A percentile compares a stretch with the other conserved stretches of the same genome.
Conservation (phyloP, 2,797 vertebrate species). For the Mormyrops boulengeri region DNA sequence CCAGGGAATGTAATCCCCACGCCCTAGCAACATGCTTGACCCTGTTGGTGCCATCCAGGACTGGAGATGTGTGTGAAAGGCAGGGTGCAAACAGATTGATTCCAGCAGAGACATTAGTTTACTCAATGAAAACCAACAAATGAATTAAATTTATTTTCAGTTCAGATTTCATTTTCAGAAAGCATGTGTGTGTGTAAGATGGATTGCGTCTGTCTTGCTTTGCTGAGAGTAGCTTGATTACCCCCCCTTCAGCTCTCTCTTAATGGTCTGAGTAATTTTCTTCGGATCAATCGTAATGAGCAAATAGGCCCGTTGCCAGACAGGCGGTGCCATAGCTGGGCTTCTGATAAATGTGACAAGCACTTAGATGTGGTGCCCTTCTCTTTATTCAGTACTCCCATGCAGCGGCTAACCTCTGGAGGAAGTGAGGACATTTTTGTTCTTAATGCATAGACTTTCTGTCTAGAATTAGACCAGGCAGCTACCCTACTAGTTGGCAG, state of each 20-base stretch:
- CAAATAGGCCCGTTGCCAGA: background rate
- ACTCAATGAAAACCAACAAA: background rate
- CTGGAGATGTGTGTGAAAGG: background rate
- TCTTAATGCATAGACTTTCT: background rate
- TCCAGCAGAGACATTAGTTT: background rate
- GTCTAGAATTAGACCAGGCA: background rate
- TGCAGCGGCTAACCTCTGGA: background rate
- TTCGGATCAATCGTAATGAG: background rate
- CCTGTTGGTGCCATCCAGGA: background rate
- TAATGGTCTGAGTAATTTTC: background rate
- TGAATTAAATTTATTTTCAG: background rate
- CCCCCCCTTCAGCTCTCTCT: background rate
- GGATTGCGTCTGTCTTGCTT: background rate
- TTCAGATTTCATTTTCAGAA: background rate
- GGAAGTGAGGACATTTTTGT: background rate
- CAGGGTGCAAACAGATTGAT: background rate
- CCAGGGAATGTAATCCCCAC: background rate
- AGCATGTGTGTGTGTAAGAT: background rate
- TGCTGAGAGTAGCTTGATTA: background rate
- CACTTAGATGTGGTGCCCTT: background rate
- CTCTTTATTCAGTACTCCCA: background rate
- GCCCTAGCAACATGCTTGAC: background rate
- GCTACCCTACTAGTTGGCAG: background rate
- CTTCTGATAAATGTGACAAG: background rate
- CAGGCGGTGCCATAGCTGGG: background rate